Evolutionary conservation across 2,797 vertebrate genomes (phyloP).

Genomic region (Aythya fuligula): DNA sequence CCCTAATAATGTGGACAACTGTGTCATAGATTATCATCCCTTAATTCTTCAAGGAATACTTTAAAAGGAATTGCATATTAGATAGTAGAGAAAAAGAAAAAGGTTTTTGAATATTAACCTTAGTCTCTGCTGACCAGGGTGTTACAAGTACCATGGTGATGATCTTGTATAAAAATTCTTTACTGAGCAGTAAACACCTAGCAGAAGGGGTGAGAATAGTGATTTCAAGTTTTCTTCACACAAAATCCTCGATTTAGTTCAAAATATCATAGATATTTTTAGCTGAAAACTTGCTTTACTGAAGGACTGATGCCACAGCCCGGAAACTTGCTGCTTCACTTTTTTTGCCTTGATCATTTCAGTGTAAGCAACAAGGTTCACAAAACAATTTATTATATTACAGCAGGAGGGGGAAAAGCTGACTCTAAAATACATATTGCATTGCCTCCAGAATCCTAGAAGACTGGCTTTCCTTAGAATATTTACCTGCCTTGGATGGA

Average conservation of each 20-base stretch:
- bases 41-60: background rate
- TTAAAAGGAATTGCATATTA: background rate
- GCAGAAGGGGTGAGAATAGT: constrained; percentile 1
- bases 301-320: background rate
- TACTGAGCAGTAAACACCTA: background rate
- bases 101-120: background rate
- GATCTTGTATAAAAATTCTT: background rate
- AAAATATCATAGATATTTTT: background rate
- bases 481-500: background rate
- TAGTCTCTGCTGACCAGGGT: background rate
- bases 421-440: constrained; percentile 31
- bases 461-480: background rate
- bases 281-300: background rate
- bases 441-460: background rate
- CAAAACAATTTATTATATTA: background rate
- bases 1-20: background rate
- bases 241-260: background rate
- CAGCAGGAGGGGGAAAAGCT: background rate
- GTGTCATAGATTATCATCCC: background rate
- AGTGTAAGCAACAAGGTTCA: background rate
- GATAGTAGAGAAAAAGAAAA: background rate
- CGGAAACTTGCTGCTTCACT: background rate
- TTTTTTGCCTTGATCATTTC: background rate
- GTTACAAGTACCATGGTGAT: background rate
- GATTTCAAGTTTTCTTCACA: constrained; percentile 5